These are phyloP conservation scores for Tragulus kanchil DNA, from an alignment of 2,113 vertebrate species.

Conservation along the genomic window DNA sequence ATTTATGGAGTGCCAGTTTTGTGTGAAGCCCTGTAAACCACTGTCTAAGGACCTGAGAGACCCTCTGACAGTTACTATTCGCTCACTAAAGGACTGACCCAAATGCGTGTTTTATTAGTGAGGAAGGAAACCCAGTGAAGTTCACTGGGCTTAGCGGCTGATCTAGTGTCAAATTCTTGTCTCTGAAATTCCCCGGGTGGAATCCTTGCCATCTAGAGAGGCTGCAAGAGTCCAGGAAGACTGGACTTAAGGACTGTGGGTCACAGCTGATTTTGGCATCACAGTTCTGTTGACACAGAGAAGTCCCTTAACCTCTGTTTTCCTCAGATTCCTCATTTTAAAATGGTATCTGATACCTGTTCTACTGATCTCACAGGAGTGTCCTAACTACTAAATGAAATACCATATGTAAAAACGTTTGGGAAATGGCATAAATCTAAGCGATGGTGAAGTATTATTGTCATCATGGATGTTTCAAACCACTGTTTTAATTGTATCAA, in stretches of 20 bases:
- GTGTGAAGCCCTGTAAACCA: background rate
- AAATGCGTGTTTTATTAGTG: background rate
- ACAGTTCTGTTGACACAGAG: background rate
- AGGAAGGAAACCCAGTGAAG: background rate
- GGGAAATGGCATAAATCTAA: conserved; percentile 11
- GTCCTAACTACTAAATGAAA: conserved; percentile 12
- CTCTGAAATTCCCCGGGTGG: background rate
- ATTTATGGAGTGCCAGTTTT: background rate
- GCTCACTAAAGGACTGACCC: background rate
- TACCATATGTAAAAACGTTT: background rate
- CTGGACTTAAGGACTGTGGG: background rate
- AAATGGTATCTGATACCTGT: background rate
- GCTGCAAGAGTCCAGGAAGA: background rate
- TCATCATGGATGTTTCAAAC: background rate
- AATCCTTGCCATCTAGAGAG: background rate
- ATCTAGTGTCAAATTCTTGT: background rate
- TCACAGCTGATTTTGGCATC: background rate
- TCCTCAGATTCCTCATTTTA: background rate
- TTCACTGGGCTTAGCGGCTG: background rate
- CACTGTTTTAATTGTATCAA: conserved; percentile 10
- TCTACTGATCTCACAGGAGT: background rate
- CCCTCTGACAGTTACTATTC: background rate
- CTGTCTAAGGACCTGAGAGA: background rate
- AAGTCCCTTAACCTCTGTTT: background rate
- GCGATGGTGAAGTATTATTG: conserved; percentile 17